phyloP scores from a whole-genome alignment of 2,113 vertebrate genomes.

The Cryptotis parvus region DNA sequence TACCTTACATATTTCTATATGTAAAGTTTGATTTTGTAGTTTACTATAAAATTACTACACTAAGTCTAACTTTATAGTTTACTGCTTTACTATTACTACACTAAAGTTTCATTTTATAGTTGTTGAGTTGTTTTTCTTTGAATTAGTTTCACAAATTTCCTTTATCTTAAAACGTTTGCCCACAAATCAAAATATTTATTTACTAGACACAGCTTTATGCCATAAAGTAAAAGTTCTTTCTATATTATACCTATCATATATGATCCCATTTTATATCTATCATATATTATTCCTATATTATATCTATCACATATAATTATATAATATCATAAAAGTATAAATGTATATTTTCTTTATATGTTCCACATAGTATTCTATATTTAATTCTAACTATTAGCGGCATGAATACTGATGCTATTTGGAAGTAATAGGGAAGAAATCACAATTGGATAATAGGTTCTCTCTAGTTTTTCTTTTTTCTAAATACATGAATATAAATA shows the following conservation, averaged over 20 bases:
- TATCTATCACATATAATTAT: no score
- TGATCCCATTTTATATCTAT: not conserved
- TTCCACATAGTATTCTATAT: not conserved
- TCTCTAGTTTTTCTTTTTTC: conserved; percentile 13
- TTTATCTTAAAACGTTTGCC: not conserved
- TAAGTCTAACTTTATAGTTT: no score
- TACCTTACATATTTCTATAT: not conserved
- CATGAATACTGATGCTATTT: not conserved
- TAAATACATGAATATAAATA: not conserved
- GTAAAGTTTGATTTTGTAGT: no score
- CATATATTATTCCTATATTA: not conserved
- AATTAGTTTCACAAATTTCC: not conserved
- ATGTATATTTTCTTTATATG: not conserved
- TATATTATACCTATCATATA: not conserved
- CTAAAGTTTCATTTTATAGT: not conserved
- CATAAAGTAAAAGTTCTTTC: not conserved
- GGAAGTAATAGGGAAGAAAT: not conserved
- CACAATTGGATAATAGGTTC: not conserved
- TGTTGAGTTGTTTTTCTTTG: not conserved
- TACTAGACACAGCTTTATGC: not conserved
- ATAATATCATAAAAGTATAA: not conserved
- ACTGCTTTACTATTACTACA: no score
- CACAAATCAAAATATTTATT: not conserved
- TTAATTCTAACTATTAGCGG: not conserved
- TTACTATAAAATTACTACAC: no score